Evolutionary conservation across 2,113 vertebrate genomes (phyloP), one percentile per base, ranked within the genome.

Genomic region (Gobiocypris rarus): DNA sequence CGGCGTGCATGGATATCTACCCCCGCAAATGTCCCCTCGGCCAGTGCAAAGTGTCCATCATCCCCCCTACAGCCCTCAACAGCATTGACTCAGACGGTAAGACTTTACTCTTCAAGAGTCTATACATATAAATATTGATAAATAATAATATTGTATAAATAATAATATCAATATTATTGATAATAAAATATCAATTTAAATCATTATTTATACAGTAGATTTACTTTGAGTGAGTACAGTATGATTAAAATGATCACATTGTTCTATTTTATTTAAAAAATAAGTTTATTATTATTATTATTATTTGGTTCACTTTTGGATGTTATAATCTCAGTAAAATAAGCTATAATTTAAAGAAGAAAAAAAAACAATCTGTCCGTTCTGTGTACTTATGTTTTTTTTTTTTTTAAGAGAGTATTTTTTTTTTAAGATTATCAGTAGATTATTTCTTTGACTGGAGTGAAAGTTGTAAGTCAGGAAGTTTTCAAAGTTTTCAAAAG

Each of bases 21-120:
- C 96, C 97, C 76, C 95, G 95, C 73, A 95, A 99, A 83, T 99
- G 98, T 94, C 98, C 98, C 1, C 95, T 99, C 9, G 98, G 97
- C 88, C 97, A 99, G 78, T 99, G 98, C 93, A 99, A 98, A 93
- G 98, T 99, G 52, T 99, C 98, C 54, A 96, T 99, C 92, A 98
- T 99, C 89, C 97, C 98, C 67, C 98, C 98, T 19, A 98, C 97
- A 28, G 97, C 98, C 17, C 96, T 99, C 83, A 99, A 99, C 93
- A 99, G 98, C 94, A 99, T 99, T 78, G 98, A 99, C 90, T 99
- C 97, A 3, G 98, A 99, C 58, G 98, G 98, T 99, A 96, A 43
- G 96, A 91, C 8, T 82, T 50, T 43, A 10, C 17, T 69, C 34
- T 69, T 71, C 2, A 48, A 45, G 11, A 28, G 61, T 65, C 7